Evolutionary conservation across 35 echinoderm and acorn worm species (phyloP), one percentile per base, ranked within the genome.

Genomic region (Ophioderma brevispina): DNA sequence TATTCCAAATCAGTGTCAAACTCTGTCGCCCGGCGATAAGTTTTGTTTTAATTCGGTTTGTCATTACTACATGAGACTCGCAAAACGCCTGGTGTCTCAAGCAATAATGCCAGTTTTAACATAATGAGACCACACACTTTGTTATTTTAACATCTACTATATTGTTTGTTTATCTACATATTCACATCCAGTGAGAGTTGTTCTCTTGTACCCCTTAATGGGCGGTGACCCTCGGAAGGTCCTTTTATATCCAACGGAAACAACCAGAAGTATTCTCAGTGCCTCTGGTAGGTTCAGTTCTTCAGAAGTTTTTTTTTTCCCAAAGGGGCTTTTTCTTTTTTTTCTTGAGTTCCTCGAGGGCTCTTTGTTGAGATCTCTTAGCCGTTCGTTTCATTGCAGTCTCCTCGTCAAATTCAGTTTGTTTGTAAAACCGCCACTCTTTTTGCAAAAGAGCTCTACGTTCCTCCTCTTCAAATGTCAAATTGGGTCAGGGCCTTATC

Each of bases 141-240:
- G n/a, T n/a, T n/a, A n/a, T n/a, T n/a, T n/a, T n/a, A n/a, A n/a
- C n/a, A n/a, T n/a, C n/a, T n/a, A n/a, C n/a, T n/a, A n/a, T n/a
- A n/a, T n/a, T n/a, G n/a, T n/a, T n/a, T n/a, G n/a, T n/a, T 95
- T 84, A 43, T 99, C 97, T 1, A 99, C 87, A 85, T 95, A 99
- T 17, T 99, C 94, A 34, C 97, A 49, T 99, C 97, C 11, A 87
- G 59, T 56, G 80, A 81, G 21, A 82, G 49, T 15, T 25, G 15
- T 38, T 79, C 77, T n/a, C n/a, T 89, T 79, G 78, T 92, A 99
- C 31, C 77, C 97, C 8, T 87, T 34, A 0, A 99, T 93, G 0
- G 97, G 90, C 21, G 97, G 97, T 1, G 97, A n/a, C n/a, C 95
- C 56, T 91, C 40, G 0, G 88, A 87, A 28, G 97, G 97, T 30